Evolutionary conservation across 2,113 vertebrate genomes (phyloP), one percentile per base, ranked within the genome.

Genomic region (Xyliphius kryptos): DNA sequence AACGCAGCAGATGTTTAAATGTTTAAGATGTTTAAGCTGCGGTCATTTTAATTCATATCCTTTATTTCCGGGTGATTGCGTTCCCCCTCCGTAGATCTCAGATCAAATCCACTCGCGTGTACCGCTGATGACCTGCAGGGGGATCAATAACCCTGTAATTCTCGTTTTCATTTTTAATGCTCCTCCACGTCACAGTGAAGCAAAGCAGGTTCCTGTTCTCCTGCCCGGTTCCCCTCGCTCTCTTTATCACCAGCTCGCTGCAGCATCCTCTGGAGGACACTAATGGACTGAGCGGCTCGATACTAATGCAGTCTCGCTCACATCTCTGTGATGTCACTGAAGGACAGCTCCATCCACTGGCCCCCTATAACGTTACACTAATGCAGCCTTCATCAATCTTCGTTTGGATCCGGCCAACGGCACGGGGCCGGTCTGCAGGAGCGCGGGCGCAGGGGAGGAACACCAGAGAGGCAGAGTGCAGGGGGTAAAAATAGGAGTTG

Each of bases 341-440:
- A 91, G 86, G 88, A 89, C 83, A 82, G 80, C 83, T 76, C 76
- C 76, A 79, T 82, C 86, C 84, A 87, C 80, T 85, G 84, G 85
- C 84, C 82, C 85, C 82, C n/a, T 87, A 83, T 89, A 89, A 80
- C 85, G 87, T 92, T 92, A 90, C 84, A 81, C 83, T 89, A 85
- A 89, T 88, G 86, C 82, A 69, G 66, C 82, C 76, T 81, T 89
- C 91, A 90, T 93, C 89, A 86, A 89, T 92, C 91, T 89, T 88
- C 84, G 88, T 90, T 86, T 88, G 80, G 74, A 80, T 52, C 47
- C 56, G 55, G 32, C 14, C 19, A 54, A 66, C 58, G 47, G 61
- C 38, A 40, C 17, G 26, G 44, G 19, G 19, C 3, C n/a, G 43
- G 61, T 22, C 3, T 36, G 51, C 54, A 20, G 46, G 50, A 32